These are phyloP conservation scores for Nipponacmea schrenckii DNA, from an alignment of 2,888 invertebrate species.

Conservation along the genomic window DNA sequence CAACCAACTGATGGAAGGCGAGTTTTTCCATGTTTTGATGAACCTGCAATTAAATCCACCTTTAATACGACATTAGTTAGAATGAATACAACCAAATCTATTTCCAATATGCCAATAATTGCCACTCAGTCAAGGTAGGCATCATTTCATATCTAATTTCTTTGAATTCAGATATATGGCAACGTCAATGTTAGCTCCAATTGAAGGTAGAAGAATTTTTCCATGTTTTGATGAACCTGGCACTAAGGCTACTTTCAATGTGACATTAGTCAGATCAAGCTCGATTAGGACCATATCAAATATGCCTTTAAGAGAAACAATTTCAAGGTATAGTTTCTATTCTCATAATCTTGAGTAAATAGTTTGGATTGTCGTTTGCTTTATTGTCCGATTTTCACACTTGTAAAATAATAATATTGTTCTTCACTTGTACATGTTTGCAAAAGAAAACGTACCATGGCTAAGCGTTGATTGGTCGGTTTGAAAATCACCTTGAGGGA, in stretches of 20 bases:
- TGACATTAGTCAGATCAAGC: conserved; percentile 74
- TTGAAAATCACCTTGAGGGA: too few relatives aligned
- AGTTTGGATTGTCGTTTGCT: too few relatives aligned
- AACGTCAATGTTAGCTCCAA: conserved; percentile 87
- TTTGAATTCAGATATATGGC: conserved; percentile 73
- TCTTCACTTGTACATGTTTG: too few relatives aligned
- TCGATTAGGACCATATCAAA: conserved; percentile 54
- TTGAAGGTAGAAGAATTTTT: conserved; percentile 89
- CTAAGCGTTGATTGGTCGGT: too few relatives aligned
- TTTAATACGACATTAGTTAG: conserved; percentile 81
- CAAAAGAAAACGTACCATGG: too few relatives aligned
- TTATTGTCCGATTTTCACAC: too few relatives aligned
- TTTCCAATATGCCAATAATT: conserved; percentile 51
- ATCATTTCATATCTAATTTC: neutral
- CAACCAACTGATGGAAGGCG: conserved; percentile 92
- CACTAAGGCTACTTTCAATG: conserved; percentile 85
- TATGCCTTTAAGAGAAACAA: conserved; percentile 43
- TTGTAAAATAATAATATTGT: too few relatives aligned
- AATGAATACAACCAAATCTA: conserved; percentile 37
- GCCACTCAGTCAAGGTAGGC: neutral
- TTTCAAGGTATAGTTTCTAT: conserved; percentile 32
- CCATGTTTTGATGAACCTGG: conserved; percentile 93
- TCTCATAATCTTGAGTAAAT: too few relatives aligned
- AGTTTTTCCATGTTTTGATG: conserved; percentile 95
- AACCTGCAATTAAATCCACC: conserved; percentile 85